Evolutionary conservation across 2,797 vertebrate genomes (phyloP), one percentile per base, ranked within the genome.

Genomic region (Petrocephalus sullivani): DNA sequence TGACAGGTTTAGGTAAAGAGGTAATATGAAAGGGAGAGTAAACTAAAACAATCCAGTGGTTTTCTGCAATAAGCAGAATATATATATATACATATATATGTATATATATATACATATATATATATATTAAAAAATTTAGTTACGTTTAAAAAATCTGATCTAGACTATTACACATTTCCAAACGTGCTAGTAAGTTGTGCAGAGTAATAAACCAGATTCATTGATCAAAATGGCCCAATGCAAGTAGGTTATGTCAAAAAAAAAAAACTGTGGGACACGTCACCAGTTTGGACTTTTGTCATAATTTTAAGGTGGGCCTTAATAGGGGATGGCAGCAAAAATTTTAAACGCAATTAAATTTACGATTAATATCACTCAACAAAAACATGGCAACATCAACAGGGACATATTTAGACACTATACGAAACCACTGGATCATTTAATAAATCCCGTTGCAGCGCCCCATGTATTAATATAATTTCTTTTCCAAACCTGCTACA

Each of bases 401-500:
- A 88, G 89, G 81, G 90, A 90, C 89, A 89, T 87, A 92, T 92
- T 91, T 89, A 86, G 91, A 91, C 85, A 91, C 92, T 89, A 91
- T 91, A 94, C 91, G 91, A 92, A 93, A 93, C 93, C 93, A 94
- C 93, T 92, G 92, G 92, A 95, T 92, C 93, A 91, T 92, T 90
- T 92, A 87, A 91, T 85, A 90, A 90, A 91, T 89, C 91, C 90
- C 85, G 92, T 90, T 92, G 90, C 91, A 93, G 90, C 93, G 90
- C 92, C 91, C 87, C 93, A 71, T 91, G 90, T 90, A 88, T 91
- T 91, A 91, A 89, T 93, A 88, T 87, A 85, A 89, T 89, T 90
- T 91, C 89, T 91, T 92, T 90, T 91, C 93, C 95, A 94, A 93
- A 94, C 93, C 95, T 94, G 95, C 97, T 98, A 99, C 98, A 99